These are phyloP conservation scores for Pheosia gnoma DNA, from an alignment of 2,888 invertebrate species.

Conservation along the genomic window DNA sequence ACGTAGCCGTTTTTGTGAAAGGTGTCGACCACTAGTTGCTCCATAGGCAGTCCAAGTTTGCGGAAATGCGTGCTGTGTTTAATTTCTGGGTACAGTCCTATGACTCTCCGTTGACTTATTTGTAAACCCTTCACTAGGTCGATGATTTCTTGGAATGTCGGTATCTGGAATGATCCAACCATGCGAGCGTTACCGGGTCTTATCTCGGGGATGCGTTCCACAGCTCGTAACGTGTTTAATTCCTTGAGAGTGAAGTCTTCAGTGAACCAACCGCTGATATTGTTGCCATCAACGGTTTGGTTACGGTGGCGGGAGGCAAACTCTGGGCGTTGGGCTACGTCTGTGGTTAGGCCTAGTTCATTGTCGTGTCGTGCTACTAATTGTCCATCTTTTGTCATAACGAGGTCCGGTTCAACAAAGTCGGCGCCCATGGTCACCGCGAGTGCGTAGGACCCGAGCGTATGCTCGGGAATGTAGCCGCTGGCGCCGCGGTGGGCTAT, in stretches of 20 bases:
- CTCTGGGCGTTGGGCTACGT: slow-evolving; percentile 59
- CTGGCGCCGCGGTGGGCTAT: slow-evolving; percentile 75
- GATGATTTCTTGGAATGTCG: slow-evolving; percentile 73
- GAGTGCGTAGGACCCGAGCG: slow-evolving; percentile 71
- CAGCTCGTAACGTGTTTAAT: slow-evolving; percentile 65
- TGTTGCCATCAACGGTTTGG: slow-evolving; percentile 58
- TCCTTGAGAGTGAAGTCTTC: slow-evolving; percentile 76
- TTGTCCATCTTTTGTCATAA: slow-evolving; percentile 70
- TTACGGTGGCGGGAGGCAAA: slow-evolving; percentile 60
- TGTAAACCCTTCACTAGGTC: slow-evolving; percentile 66
- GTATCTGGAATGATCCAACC: slow-evolving; percentile 61
- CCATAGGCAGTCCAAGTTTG: slow-evolving; percentile 62
- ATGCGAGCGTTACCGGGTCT: slow-evolving; percentile 72
- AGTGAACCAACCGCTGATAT: slow-evolving; percentile 68
- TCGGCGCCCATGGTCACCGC: slow-evolving; percentile 74
- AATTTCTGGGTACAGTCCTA: slow-evolving; percentile 75
- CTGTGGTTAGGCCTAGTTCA: slow-evolving; percentile 64
- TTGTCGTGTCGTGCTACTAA: slow-evolving; percentile 74
- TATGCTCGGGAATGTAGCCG: slow-evolving; percentile 76
- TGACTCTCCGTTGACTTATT: slow-evolving; percentile 59
- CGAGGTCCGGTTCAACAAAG: slow-evolving; percentile 75
- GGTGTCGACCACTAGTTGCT: slow-evolving; percentile 57
- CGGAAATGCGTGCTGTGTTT: slow-evolving; percentile 70
- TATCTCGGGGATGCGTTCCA: slow-evolving; percentile 63
- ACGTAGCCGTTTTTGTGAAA: slow-evolving; percentile 66